Evolutionary conservation across 2,888 invertebrate genomes (phyloP).

Genomic region (Formica aserva): DNA sequence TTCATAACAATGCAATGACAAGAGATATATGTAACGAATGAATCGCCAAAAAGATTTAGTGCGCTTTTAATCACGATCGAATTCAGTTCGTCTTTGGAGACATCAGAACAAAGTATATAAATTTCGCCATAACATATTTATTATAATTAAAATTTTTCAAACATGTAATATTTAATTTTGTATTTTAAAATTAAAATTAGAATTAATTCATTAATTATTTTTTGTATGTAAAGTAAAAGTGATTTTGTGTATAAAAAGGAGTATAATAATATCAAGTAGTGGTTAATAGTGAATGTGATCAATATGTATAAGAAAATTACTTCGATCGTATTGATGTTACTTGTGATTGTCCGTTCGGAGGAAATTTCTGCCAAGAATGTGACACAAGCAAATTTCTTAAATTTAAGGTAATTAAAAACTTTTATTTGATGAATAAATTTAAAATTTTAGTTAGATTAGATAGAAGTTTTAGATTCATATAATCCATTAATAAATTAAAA

Average conservation of each 20-base stretch:
- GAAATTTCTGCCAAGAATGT: constrained; percentile 4
- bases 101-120: constrained; percentile 50
- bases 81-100: constrained; percentile 37
- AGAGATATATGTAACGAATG: constrained; percentile 49
- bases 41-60: constrained; percentile 47
- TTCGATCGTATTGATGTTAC: not conserved
- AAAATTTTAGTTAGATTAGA: not conserved
- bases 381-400: not conserved
- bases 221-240: not conserved
- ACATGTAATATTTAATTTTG: not conserved
- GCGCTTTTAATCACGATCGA: constrained; percentile 41
- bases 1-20: constrained; percentile 56
- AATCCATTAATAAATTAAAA: not conserved
- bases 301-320: constrained; percentile 23
- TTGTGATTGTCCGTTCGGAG: not conserved
- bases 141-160: not conserved
- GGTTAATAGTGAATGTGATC: constrained; percentile 13
- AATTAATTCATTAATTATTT: not conserved
- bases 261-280: not conserved
- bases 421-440: not conserved
- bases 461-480: not conserved
- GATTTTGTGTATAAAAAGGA: constrained; percentile 7
- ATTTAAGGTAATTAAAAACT: constrained; percentile 23
- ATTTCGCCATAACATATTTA: not conserved
- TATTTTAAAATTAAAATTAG: constrained; percentile 6